phyloP scores from a whole-genome alignment of 2,888 invertebrate genomes.

The Schizotus pectinicornis region DNA sequence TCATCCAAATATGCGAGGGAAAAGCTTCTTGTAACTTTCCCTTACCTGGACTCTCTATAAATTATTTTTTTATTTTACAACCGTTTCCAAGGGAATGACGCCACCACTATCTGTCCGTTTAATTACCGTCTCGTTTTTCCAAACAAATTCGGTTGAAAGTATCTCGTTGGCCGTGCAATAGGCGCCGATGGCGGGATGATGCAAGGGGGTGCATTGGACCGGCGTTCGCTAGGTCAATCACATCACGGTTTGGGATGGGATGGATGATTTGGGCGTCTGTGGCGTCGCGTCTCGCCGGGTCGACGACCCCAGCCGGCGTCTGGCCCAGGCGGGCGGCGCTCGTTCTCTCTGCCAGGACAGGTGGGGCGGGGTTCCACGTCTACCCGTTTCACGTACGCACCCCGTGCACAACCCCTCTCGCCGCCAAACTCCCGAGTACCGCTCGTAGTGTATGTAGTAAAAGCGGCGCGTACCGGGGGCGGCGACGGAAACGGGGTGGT shows the following conservation, averaged over 20 bases:
- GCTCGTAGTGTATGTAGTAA: background rate
- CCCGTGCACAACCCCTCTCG: constrained; percentile 18
- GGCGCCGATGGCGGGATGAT: background rate
- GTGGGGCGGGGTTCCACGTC: constrained; percentile 32
- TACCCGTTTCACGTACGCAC: constrained; percentile 28
- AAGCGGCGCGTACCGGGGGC: background rate
- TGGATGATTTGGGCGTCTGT: constrained; percentile 37
- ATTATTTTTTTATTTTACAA: no score
- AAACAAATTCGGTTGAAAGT: no score
- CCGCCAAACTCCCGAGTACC: constrained; percentile 6
- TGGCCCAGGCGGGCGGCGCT: constrained; percentile 31
- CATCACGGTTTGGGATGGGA: constrained; percentile 40
- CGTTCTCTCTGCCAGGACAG: constrained; percentile 16
- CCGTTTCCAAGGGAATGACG: no score
- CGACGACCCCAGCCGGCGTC: constrained; percentile 41
- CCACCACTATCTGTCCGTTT: background rate
- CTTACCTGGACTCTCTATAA: no score
- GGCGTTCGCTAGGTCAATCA: constrained; percentile 36
- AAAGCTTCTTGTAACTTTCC: no score
- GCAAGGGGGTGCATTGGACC: background rate
- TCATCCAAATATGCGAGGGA: no score
- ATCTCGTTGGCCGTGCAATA: no score
- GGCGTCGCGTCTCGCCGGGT: constrained; percentile 40
- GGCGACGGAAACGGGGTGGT: no score
- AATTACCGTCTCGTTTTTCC: no score